Evolutionary conservation across 1,140 invertebrate species (phyloP), one percentile per base, ranked within the genome.

Genomic region (Drosophila simulans): DNA sequence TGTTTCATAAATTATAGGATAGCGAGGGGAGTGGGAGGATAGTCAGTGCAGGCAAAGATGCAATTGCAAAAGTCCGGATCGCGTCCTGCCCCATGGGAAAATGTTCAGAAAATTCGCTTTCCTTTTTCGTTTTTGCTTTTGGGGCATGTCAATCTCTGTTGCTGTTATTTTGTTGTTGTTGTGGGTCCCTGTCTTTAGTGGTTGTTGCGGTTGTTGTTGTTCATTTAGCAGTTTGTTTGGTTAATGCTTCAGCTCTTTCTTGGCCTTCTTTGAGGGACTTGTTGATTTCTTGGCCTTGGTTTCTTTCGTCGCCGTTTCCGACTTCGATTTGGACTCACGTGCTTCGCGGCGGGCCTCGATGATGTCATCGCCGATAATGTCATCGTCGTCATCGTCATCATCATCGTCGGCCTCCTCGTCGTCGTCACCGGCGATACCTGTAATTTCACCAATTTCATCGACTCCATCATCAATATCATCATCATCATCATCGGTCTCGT

Each of bases 321-420:
- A 94, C 95, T 96, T 96, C 86, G 96, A 96, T 96, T 96, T 96
- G 89, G 96, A 96, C 96, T 96, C 96, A 96, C 96, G 95, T 96
- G 95, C 94, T 91, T 91, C 80, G 84, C 93, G 93, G 93, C 94
- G 94, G 70, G 95, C 94, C 91, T 94, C 94, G 82, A 95, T 95
- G 90, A 95, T 95, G 86, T 95, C 94, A 57, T 94, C 93, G 72
- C 94, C 93, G 71, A 93, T 94, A 56, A 94, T 93, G 80, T 94
- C 94, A 63, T 95, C 95, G 53, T 95, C 94, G 71, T 94, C 95
- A 37, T 95, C 94, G 53, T 95, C 95, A 71, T 95, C 95, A 52
- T 96, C 96, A 37, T 96, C 96, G 59, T 96, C 95, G 8, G 95
- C 95, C 8, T 96, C 95, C 12, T 96, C 96, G 11, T 96, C 95